These are phyloP conservation scores for Rhinolophus sinicus DNA, from an alignment of 2,113 vertebrate genomes.

Conservation along the genomic window DNA sequence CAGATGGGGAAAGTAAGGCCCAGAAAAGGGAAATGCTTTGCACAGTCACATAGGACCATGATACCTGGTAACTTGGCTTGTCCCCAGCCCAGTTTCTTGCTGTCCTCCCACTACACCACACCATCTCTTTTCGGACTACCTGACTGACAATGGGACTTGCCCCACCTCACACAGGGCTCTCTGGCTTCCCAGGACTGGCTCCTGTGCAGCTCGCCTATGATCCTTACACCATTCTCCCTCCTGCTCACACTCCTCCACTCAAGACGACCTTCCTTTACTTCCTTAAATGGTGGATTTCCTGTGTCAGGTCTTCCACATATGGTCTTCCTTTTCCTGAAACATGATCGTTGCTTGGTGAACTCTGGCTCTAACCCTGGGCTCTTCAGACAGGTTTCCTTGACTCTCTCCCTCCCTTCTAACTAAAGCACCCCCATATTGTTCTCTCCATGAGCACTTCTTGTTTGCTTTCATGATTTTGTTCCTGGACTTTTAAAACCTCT, in stretches of 20 bases:
- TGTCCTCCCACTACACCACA: too few species aligned
- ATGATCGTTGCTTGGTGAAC: rapidly evolving
- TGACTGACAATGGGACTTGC: background rate
- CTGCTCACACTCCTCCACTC: background rate
- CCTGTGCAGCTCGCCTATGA: background rate
- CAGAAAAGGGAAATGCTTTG: background rate
- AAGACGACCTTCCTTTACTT: background rate
- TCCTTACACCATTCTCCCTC: background rate
- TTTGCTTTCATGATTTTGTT: background rate
- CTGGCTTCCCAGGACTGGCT: background rate
- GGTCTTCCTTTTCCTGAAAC: background rate
- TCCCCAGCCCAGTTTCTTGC: background rate
- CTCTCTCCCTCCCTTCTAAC: background rate
- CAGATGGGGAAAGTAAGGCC: background rate
- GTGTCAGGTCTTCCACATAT: rapidly evolving
- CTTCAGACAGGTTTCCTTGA: background rate
- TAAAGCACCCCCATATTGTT: background rate
- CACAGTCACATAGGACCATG: background rate
- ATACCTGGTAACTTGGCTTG: background rate
- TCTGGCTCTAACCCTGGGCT: background rate
- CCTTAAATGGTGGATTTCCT: background rate
- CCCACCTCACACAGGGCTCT: background rate
- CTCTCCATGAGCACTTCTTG: background rate
- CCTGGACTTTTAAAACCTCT: background rate
- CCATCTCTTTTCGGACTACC: background rate